Conservation (phyloP, 2,113 vertebrate genomes). For the Motacilla tschutschensis region DNA sequence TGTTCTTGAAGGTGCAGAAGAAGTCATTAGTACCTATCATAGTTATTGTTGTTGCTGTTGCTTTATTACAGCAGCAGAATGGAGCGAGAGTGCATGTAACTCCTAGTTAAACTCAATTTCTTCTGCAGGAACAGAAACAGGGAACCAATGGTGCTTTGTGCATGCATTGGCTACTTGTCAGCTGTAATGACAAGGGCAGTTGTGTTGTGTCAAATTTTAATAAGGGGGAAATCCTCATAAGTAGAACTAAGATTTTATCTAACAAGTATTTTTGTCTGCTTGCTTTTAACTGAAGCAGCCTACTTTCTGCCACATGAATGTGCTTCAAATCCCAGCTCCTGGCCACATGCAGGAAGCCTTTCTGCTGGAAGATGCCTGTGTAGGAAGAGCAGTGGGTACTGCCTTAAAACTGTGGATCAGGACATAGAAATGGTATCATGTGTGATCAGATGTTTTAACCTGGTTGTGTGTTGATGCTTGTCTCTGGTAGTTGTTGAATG, state of each 20-base stretch:
- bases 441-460: not conserved
- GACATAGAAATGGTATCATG: not conserved
- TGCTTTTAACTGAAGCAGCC: not conserved
- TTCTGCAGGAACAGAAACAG: not conserved
- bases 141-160: not conserved
- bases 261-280: not conserved
- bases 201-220: not conserved
- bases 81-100: not conserved
- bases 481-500: not conserved
- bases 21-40: not conserved
- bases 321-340: not conserved
- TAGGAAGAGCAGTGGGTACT: not conserved
- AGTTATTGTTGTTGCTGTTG: not conserved
- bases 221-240: not conserved
- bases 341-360: not conserved
- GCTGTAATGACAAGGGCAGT: not conserved
- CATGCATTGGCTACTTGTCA: not conserved
- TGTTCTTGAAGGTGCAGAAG: not conserved
- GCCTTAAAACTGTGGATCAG: not conserved
- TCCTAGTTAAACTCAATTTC: not conserved
- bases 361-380: not conserved
- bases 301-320: not conserved
- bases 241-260: not conserved
- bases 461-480: not conserved
- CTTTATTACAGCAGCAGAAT: not conserved